Evolutionary conservation across 2,797 vertebrate genomes (phyloP).

Genomic region (Champsocephalus esox): DNA sequence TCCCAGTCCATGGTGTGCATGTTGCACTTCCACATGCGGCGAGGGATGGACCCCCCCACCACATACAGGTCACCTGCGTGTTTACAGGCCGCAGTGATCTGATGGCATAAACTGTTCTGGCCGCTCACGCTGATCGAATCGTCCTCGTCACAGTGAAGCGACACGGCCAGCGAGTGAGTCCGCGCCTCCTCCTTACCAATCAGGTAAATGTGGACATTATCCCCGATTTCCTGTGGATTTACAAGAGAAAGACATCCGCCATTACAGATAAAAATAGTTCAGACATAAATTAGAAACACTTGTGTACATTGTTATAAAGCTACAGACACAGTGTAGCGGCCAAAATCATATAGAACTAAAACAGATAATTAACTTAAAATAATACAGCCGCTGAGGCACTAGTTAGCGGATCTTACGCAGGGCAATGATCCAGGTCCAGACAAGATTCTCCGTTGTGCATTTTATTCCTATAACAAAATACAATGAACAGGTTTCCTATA

Average conservation of each 20-base stretch:
- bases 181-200: conserved; percentile 97
- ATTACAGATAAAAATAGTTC: neutral
- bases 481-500: too few species aligned
- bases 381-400: too few species aligned
- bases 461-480: too few species aligned
- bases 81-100: conserved; percentile 98
- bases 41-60: conserved; percentile 96
- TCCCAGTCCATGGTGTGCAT: conserved; percentile 99
- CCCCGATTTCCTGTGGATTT: conserved; percentile 91
- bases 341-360: too few species aligned
- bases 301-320: too few species aligned
- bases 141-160: conserved; percentile 95
- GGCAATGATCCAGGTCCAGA: too few species aligned
- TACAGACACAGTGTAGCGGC: too few species aligned
- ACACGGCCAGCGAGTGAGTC: conserved; percentile 95
- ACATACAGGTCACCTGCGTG: conserved; percentile 96
- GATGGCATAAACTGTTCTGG: conserved; percentile 98
- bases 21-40: conserved; percentile 99
- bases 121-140: conserved; percentile 95
- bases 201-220: conserved; percentile 98
- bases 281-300: neutral
- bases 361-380: too few species aligned
- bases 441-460: too few species aligned
- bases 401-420: too few species aligned
- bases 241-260: neutral